phyloP scores from a whole-genome alignment of 2,888 invertebrate species.

The Drosophila atripex region DNA sequence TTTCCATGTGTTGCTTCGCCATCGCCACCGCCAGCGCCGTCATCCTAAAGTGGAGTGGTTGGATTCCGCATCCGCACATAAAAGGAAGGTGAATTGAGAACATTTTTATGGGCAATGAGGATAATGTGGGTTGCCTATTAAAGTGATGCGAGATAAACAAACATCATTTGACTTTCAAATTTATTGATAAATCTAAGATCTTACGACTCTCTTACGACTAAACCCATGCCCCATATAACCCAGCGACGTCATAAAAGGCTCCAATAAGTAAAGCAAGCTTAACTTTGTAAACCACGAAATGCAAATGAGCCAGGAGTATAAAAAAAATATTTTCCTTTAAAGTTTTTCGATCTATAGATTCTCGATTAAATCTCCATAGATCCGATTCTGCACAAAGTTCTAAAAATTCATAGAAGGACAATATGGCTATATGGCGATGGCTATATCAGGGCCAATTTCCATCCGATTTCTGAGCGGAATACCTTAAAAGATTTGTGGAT shows the following conservation, averaged over 20 bases:
- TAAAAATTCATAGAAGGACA: too few species aligned
- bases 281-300: slow-evolving; percentile 4
- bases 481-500: too few species aligned
- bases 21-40: neutral
- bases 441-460: too few species aligned
- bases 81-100: slow-evolving; percentile 53
- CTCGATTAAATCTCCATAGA: too few species aligned
- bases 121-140: slow-evolving; percentile 60
- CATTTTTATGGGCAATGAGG: slow-evolving; percentile 64
- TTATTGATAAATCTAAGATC: slow-evolving; percentile 74
- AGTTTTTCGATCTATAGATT: neutral
- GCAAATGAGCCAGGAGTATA: neutral
- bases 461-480: too few species aligned
- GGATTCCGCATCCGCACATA: slow-evolving; percentile 34
- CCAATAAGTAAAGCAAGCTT: slow-evolving; percentile 18
- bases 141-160: slow-evolving; percentile 41
- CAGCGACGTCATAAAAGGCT: slow-evolving; percentile 38
- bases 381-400: too few species aligned
- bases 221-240: slow-evolving; percentile 28
- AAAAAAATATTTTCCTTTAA: neutral
- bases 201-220: slow-evolving; percentile 42
- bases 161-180: slow-evolving; percentile 61
- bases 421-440: too few species aligned
- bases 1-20: slow-evolving; percentile 70
- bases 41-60: slow-evolving; percentile 17